A percentile compares a stretch with the other conserved stretches of the same genome.
These are phyloP conservation scores for Polylopha cassiicola DNA, from an alignment of 2,888 invertebrate genomes.

Conservation along the genomic window DNA sequence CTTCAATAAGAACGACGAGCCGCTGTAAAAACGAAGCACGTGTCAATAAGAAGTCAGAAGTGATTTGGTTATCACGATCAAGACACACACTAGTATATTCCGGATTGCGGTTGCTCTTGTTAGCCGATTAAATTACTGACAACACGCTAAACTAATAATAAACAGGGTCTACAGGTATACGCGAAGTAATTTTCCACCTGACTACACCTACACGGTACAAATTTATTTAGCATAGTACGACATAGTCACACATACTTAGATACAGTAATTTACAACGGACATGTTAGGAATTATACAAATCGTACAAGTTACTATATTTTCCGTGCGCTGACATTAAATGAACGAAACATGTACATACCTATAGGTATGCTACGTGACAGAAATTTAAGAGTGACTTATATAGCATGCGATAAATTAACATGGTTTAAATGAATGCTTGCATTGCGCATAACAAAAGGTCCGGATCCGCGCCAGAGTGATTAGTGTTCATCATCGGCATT, in stretches of 20 bases:
- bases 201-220: background rate
- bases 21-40: slow-evolving; percentile 9
- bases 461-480: slow-evolving; percentile 7
- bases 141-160: slow-evolving; percentile 19
- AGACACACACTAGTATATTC: slow-evolving; percentile 8
- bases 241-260: no score
- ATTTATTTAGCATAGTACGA: background rate
- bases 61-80: slow-evolving; percentile 5
- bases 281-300: no score
- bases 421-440: background rate
- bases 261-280: no score
- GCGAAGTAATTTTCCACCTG: background rate
- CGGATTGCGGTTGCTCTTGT: slow-evolving; percentile 5
- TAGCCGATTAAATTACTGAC: slow-evolving; percentile 9
- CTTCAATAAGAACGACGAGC: no score
- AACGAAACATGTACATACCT: no score
- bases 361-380: slow-evolving; percentile 11
- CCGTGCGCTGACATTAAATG: no score
- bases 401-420: slow-evolving; percentile 8
- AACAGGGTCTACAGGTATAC: no score
- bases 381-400: slow-evolving; percentile 6
- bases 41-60: slow-evolving; percentile 5
- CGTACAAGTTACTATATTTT: no score
- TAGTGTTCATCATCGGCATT: slow-evolving; percentile 6
- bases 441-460: slow-evolving; percentile 7